Conservation (phyloP, 2,888 invertebrate genomes). For the Drosophila macrospina region DNA sequence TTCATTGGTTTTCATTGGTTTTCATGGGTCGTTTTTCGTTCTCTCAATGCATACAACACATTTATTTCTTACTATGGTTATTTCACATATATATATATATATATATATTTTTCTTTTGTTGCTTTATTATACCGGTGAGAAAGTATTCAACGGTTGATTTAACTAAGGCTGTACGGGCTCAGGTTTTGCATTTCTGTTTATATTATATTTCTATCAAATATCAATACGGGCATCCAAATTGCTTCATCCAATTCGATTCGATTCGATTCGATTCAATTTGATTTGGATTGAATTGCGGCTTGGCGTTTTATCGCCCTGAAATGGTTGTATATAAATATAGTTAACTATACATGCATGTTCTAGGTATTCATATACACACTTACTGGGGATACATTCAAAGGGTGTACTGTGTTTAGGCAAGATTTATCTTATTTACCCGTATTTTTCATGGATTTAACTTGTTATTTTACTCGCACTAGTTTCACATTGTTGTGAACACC, state of each 20-base stretch:
- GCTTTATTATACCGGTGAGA: slow-evolving; percentile 7
- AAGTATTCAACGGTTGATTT: slow-evolving; percentile 21
- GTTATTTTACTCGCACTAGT: slow-evolving; percentile 12
- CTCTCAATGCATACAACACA: slow-evolving; percentile 48
- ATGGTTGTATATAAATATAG: slow-evolving; percentile 27
- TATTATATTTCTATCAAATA: slow-evolving; percentile 1
- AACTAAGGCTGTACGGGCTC: slow-evolving; percentile 43
- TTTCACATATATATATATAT: slow-evolving; percentile 29
- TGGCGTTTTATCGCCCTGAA: not conserved
- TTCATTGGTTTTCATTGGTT: slow-evolving; percentile 14
- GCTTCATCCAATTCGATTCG: too few relatives aligned
- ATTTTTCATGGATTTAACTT: slow-evolving; percentile 19
- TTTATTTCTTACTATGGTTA: slow-evolving; percentile 35
- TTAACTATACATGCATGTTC: slow-evolving; percentile 33
- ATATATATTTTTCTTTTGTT: too few relatives aligned
- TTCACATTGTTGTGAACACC: slow-evolving; percentile 47
- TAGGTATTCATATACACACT: slow-evolving; percentile 20
- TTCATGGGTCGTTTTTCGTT: not conserved
- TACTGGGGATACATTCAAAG: slow-evolving; percentile 27
- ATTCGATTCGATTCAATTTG: too few relatives aligned
- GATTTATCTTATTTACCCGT: slow-evolving; percentile 54
- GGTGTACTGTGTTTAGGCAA: slow-evolving; percentile 32
- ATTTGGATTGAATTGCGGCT: not conserved
- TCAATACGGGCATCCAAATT: not conserved
- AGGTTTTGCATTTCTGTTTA: slow-evolving; percentile 18